Base-by-base conservation (phyloP, 2,888 invertebrate genomes). In the Dasypolia templi region DNA sequence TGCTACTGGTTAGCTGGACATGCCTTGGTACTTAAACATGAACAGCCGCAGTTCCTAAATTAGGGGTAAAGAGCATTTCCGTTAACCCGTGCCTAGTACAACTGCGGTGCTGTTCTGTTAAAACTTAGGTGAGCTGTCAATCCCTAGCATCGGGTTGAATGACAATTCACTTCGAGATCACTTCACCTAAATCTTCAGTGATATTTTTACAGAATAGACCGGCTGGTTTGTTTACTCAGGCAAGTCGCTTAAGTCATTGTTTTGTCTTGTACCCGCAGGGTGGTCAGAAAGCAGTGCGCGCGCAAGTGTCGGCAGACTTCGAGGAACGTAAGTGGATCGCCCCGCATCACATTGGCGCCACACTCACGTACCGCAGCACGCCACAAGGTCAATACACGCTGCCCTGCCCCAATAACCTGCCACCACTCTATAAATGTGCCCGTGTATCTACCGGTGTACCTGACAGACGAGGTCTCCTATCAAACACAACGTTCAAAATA, bases 341-440 rank as follows among this genome's bases (percentile, higher is more conserved):
- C 92, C 97, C 97, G 94, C 98, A 98, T 94, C 97, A 98, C 94
- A 97, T 97, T 92, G 98, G 97, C 95, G 97, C 97, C 96, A 97
- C 98, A 94, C 98, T 98, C 91, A 97, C 97, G 89, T 98, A 98
- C 95, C 97, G 98, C 91, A 98, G 97, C 96, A 97, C 98, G 89
- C 98, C 98, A 86, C 97, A 97, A 96, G 97, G 97, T 97, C 95
- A 95, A 95, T 96, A 96, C 95, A 95, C 93, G 93, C 93, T 88
- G 90, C 91, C 93, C 89, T 80, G 89, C 87, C 89, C 79, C 78
- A 81, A 84, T 86, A 86, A 87, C 89, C 79, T 77, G 78, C 76
- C 82, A 77, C 66, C 42, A 70, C 69, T 73, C 49, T 70, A 51
- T 71, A 67, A 32, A 67, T 66, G 46, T 81, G 86, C 82, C 78